Evolutionary conservation across 2,888 invertebrate genomes (phyloP), one percentile per base, ranked within the genome.

Genomic region (Xestia ashworthii): DNA sequence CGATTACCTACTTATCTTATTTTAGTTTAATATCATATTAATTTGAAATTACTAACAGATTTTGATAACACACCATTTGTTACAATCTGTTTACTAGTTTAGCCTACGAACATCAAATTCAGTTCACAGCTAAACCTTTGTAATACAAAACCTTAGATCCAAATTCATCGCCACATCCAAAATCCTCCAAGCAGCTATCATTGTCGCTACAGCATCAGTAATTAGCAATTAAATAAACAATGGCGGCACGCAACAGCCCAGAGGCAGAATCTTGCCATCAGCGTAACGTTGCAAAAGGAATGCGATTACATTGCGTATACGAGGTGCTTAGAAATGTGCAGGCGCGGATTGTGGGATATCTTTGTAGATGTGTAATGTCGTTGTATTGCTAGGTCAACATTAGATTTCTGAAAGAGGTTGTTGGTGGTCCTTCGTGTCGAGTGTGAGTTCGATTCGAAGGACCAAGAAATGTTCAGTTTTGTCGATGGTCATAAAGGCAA

Each of bases 191-290:
- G 32, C 32, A 60, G 5, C 55, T 22, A 62, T 69, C 68, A 22
- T 50, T 58, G 16, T 76, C 71, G 50, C 22, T 73, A 86, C 46
- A 76, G 68, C 79, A 71, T 79, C 44, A 80, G 87, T 74, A 80
- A 84, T 80, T 84, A 84, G 64, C 72, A 74, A 84, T 80, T 78
- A 85, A 81, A 78, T 74, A 84, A 87, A 87, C 87, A 87, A 87
- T 87, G 73, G 81, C 11, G 38, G 32, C 70, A 79, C 83, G 89
- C 85, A 87, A 87, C 66, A 64, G 44, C n/a, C 25, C 76, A 72
- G 66, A 73, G 62, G 46, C 68, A 73, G 67, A 77, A 81, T 86
- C 82, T 84, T 65, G 85, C 70, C 82, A 84, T 87, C 78, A 77
- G 60, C 72, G 70, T 70, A 48, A 58, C 65, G 25, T 87, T 87